Conservation (phyloP, 2,113 vertebrate species). For the Leucopternis melanops region DNA sequence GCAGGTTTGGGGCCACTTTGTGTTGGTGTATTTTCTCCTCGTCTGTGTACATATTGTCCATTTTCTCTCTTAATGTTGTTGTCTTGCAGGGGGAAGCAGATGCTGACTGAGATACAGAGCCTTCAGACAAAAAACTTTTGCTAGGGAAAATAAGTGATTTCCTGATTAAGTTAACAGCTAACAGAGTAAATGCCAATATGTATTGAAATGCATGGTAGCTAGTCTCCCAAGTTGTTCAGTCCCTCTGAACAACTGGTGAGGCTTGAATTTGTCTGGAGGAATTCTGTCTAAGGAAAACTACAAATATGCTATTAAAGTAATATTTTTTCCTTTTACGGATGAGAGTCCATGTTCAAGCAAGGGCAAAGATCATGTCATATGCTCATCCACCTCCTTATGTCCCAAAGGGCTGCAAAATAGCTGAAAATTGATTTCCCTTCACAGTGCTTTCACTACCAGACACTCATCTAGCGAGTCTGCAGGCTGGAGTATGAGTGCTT, state of each 20-base stretch:
- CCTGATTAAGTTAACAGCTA: neutral
- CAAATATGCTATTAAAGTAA: neutral
- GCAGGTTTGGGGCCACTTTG: neutral
- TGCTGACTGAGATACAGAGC: neutral
- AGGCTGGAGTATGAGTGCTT: neutral
- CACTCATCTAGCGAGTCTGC: neutral
- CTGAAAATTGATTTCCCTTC: neutral
- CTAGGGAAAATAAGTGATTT: neutral
- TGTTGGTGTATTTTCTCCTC: neutral
- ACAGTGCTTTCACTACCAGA: neutral
- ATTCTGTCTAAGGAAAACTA: neutral
- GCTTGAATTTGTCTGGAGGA: neutral
- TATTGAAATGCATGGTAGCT: neutral
- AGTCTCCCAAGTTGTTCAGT: neutral
- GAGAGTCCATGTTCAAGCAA: neutral
- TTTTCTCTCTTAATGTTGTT: neutral
- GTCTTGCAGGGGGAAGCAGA: neutral
- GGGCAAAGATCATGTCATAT: neutral
- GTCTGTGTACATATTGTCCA: fast-evolving
- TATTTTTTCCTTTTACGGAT: neutral
- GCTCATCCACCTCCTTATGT: neutral
- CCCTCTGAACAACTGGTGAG: neutral
- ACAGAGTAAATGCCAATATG: neutral
- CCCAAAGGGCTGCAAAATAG: neutral
- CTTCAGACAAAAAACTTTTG: neutral